A percentile compares a stretch with the other conserved stretches of the same genome.
Evolutionary conservation across 2,888 invertebrate species (phyloP).

Genomic region (Pyrgus malvae): DNA sequence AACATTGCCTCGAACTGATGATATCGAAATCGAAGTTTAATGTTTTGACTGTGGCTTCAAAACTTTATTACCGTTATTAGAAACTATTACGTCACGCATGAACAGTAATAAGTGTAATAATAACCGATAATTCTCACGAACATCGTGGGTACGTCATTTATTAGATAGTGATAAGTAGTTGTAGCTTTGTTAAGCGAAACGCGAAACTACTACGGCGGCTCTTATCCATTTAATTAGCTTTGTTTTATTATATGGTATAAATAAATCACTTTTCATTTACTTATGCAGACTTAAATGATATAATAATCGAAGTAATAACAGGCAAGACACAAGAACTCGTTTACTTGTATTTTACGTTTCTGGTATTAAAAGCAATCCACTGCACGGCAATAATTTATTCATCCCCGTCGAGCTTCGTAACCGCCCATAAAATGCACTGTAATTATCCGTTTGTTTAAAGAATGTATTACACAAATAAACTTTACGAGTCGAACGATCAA

Average conservation of each 20-base stretch:
- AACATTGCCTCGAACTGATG: not conserved
- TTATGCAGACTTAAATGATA: no score
- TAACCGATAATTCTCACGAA: slow-evolving; percentile 22
- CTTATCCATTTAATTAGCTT: not conserved
- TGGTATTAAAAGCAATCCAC: slow-evolving; percentile 37
- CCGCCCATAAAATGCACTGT: slow-evolving; percentile 65
- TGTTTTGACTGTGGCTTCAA: not conserved
- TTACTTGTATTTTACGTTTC: not conserved
- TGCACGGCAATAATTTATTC: slow-evolving; percentile 55
- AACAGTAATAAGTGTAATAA: slow-evolving; percentile 19
- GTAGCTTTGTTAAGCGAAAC: slow-evolving; percentile 1
- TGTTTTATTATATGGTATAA: no score
- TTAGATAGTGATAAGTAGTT: slow-evolving; percentile 4
- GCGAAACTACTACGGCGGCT: not conserved
- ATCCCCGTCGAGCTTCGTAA: slow-evolving; percentile 52
- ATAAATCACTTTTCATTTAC: no score
- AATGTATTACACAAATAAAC: slow-evolving; percentile 77
- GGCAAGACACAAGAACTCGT: not conserved
- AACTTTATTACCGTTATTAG: slow-evolving; percentile 23
- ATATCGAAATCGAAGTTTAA: slow-evolving; percentile 4
- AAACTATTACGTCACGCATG: slow-evolving; percentile 6
- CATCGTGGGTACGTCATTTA: slow-evolving; percentile 10
- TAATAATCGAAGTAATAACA: not conserved
- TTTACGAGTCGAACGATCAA: slow-evolving; percentile 72
- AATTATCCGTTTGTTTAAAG: slow-evolving; percentile 77